These are phyloP conservation scores for Chloroceryle aenea DNA, from an alignment of 2,113 vertebrate genomes.

Conservation along the genomic window DNA sequence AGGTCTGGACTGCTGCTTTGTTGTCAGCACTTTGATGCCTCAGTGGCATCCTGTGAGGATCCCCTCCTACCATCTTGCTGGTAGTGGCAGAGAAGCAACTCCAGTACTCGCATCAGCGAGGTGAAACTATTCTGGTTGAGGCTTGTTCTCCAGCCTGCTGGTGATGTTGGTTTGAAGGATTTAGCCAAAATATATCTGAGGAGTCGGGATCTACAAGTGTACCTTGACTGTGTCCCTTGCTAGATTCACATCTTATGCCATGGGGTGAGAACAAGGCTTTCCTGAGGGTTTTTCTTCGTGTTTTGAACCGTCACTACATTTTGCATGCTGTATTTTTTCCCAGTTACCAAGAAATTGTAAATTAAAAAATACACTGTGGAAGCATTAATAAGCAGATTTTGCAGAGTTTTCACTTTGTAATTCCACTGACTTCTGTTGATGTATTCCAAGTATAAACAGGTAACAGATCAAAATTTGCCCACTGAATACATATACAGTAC, in stretches of 20 bases:
- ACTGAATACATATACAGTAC: constrained; percentile 5
- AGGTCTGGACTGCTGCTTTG: neutral
- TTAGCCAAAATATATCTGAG: neutral
- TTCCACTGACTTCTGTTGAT: constrained; percentile 29
- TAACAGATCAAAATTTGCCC: constrained; percentile 57
- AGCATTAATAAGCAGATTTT: constrained; percentile 36
- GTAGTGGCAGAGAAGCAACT: neutral
- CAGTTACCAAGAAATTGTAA: neutral
- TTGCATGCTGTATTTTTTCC: neutral
- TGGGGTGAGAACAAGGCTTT: neutral
- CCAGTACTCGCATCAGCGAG: accelerated
- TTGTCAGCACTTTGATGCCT: neutral
- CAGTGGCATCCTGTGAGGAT: neutral
- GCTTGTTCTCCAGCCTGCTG: neutral
- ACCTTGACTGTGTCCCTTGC: neutral
- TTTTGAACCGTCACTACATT: neutral
- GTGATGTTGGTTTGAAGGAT: neutral
- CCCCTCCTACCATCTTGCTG: neutral
- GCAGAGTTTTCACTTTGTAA: neutral
- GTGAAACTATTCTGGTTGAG: too few species aligned
- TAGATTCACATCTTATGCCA: too few species aligned
- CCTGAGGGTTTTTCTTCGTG: neutral
- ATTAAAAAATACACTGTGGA: neutral
- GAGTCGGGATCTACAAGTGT: neutral
- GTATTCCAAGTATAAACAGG: constrained; percentile 48